phyloP scores from a whole-genome alignment of 2,888 invertebrate genomes.

The Panzeria rudis region DNA sequence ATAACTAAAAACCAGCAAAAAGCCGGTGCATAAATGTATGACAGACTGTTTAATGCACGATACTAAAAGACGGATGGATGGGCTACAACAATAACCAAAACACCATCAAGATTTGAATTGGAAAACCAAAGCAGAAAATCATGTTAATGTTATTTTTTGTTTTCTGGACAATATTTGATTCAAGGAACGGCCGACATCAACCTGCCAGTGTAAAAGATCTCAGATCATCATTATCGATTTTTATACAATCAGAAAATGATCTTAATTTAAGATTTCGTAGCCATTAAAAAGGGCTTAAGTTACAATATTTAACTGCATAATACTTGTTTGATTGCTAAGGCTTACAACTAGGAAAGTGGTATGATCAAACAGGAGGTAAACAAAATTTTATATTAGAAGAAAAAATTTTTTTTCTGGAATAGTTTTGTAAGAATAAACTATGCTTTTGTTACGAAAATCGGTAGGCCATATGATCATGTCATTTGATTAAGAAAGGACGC shows the following conservation, averaged over 20 bases:
- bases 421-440: too few species aligned
- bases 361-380: not conserved
- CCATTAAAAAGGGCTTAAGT: conserved; percentile 29
- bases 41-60: conserved; percentile 49
- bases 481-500: too few species aligned
- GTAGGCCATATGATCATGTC: too few species aligned
- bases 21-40: conserved; percentile 47
- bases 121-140: conserved; percentile 57
- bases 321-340: not conserved
- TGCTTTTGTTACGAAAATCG: too few species aligned
- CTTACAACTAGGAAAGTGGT: not conserved
- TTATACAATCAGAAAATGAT: conserved; percentile 31
- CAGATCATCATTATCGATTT: conserved; percentile 61
- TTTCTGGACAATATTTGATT: not conserved
- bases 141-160: conserved; percentile 16
- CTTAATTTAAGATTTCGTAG: conserved; percentile 8
- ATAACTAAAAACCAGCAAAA: conserved; percentile 3
- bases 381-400: not conserved
- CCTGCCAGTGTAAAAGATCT: conserved; percentile 37
- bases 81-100: conserved; percentile 23
- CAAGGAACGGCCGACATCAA: conserved; percentile 52
- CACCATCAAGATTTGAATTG: conserved; percentile 57
- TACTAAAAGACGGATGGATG: conserved; percentile 26
- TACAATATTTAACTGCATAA: not conserved
- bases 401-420: too few species aligned